phyloP scores from a whole-genome alignment of 2,888 invertebrate species.

The Mesorhabditis spiculigera region DNA sequence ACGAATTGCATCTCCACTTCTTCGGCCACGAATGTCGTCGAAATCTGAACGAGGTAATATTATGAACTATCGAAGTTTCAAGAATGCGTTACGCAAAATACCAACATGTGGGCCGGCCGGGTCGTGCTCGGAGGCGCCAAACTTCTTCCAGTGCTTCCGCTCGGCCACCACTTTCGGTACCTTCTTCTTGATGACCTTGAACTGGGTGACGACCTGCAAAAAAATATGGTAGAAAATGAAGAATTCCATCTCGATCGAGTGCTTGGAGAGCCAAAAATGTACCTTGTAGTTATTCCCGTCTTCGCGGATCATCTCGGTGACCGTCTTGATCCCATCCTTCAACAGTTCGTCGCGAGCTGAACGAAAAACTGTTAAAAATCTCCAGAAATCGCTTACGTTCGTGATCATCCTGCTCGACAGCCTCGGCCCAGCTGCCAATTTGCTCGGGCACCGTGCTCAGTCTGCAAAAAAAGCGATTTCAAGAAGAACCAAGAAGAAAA shows the following conservation, averaged over 20 bases:
- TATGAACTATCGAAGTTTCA: neutral
- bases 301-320: constrained; percentile 27
- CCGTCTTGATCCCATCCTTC: constrained; percentile 35
- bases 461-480: constrained; percentile 11
- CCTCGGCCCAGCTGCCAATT: constrained; percentile 51
- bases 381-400: constrained; percentile 1
- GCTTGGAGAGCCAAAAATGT: neutral
- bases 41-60: constrained; percentile 55
- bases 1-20: constrained; percentile 82
- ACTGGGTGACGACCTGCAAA: constrained; percentile 68
- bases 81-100: neutral
- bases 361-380: neutral
- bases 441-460: constrained; percentile 24
- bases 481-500: neutral
- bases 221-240: neutral
- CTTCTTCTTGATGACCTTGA: constrained; percentile 69
- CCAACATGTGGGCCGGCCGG: constrained; percentile 88
- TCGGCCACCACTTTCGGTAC: constrained; percentile 78
- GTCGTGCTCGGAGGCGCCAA: constrained; percentile 83
- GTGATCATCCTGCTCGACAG: constrained; percentile 46
- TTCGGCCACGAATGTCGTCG: constrained; percentile 93
- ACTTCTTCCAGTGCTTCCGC: constrained; percentile 88
- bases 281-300: constrained; percentile 35
- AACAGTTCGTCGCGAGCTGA: constrained; percentile 2
- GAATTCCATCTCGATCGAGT: neutral